Evolutionary conservation across 2,797 vertebrate genomes (phyloP).

Genomic region (Sus cebifrons): DNA sequence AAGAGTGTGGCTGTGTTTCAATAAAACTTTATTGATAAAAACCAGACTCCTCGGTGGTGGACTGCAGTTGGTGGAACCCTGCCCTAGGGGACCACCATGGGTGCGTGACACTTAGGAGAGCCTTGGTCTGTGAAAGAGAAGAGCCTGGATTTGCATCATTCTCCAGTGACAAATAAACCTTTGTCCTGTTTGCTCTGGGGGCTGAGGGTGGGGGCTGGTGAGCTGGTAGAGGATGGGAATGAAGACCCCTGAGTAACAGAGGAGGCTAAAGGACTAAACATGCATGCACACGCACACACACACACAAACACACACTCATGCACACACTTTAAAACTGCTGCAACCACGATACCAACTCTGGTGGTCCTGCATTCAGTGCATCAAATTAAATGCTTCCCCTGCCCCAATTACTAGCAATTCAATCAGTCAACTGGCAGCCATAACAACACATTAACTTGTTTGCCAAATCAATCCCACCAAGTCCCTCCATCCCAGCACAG

Average conservation of each 20-base stretch:
- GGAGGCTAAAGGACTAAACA: neutral
- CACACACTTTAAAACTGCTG: neutral
- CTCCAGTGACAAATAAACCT: neutral
- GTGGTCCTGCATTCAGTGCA: neutral
- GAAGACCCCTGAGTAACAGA: neutral
- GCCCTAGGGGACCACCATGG: neutral
- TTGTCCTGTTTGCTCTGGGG: neutral
- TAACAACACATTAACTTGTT: slow-evolving; percentile 79
- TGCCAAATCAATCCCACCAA: slow-evolving; percentile 82
- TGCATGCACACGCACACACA: accelerated
- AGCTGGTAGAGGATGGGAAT: neutral
- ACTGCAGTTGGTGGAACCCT: neutral
- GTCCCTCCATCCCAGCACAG: slow-evolving; percentile 75
- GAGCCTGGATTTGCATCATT: neutral
- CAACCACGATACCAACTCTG: neutral
- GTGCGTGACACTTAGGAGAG: neutral
- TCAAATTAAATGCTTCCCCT: slow-evolving; percentile 77
- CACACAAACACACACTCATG: neutral
- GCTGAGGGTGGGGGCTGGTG: neutral
- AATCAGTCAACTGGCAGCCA: slow-evolving; percentile 79
- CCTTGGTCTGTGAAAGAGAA: neutral
- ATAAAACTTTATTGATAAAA: slow-evolving; percentile 71
- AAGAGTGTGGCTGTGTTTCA: neutral
- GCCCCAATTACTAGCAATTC: slow-evolving; percentile 69
- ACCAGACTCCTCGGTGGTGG: neutral